Evolutionary conservation across 2,888 invertebrate species (phyloP).

Genomic region (Fragum sueziense): DNA sequence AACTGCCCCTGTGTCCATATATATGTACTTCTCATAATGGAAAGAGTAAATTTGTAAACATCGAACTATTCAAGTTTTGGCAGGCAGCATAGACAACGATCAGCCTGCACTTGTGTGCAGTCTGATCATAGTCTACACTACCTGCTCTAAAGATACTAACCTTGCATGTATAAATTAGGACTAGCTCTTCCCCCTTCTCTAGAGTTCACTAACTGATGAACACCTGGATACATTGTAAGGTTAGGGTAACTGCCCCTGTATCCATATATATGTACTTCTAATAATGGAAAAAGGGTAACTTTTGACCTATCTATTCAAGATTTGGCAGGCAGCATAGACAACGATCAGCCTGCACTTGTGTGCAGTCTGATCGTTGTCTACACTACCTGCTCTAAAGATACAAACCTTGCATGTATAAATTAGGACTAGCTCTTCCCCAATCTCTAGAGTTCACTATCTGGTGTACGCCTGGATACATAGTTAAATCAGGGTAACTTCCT

Average conservation of each 20-base stretch:
- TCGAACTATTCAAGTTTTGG: too few species aligned
- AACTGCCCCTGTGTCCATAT: constrained; percentile 59
- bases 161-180: constrained; percentile 51
- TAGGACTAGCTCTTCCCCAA: constrained; percentile 67
- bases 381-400: too few species aligned
- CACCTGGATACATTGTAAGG: constrained; percentile 36
- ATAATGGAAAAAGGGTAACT: neutral
- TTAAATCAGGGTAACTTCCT: constrained; percentile 66
- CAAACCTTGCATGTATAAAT: constrained; percentile 18
- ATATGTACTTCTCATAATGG: neutral
- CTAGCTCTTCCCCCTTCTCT: constrained; percentile 66
- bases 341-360: too few species aligned
- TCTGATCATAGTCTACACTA: too few species aligned
- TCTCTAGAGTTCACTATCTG: constrained; percentile 43
- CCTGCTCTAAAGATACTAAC: neutral
- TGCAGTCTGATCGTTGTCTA: too few species aligned
- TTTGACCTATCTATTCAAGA: too few species aligned
- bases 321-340: too few species aligned
- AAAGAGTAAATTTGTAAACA: too few species aligned
- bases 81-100: too few species aligned
- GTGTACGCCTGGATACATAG: constrained; percentile 25
- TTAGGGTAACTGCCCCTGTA: constrained; percentile 66
- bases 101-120: too few species aligned
- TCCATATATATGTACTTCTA: neutral
- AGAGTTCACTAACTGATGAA: constrained; percentile 6